Evolutionary conservation across 2,113 vertebrate species (phyloP).

Genomic region (Hyaena hyaena): DNA sequence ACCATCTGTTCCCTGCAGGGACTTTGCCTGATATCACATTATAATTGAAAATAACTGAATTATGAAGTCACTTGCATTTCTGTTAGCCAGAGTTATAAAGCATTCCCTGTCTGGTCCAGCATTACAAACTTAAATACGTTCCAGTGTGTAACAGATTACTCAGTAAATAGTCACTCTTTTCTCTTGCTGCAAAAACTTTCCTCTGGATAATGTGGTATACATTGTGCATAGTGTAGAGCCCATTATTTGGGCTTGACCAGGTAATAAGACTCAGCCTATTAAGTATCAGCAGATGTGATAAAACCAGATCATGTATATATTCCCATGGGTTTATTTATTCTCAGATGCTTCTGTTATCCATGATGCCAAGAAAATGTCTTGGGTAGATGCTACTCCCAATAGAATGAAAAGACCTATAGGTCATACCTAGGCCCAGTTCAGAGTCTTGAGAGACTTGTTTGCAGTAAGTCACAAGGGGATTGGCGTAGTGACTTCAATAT

Average conservation of each 20-base stretch:
- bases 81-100: neutral
- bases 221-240: neutral
- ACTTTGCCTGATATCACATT: neutral
- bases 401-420: neutral
- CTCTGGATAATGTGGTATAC: neutral
- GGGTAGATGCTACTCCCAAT: neutral
- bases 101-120: neutral
- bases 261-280: neutral
- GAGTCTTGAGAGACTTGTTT: neutral
- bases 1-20: neutral
- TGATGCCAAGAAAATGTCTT: neutral
- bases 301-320: neutral
- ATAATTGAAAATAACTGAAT: conserved; percentile 16
- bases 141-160: neutral
- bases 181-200: neutral
- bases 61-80: neutral
- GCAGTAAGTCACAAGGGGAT: neutral
- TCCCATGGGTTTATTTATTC: neutral
- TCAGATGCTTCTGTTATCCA: neutral
- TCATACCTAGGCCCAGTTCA: neutral
- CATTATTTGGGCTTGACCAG: neutral
- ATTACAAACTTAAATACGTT: neutral
- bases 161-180: neutral
- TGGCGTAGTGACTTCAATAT: neutral
- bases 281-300: neutral